Evolutionary conservation across 2,888 invertebrate species (phyloP).

Genomic region (Microctonus hyperodae): DNA sequence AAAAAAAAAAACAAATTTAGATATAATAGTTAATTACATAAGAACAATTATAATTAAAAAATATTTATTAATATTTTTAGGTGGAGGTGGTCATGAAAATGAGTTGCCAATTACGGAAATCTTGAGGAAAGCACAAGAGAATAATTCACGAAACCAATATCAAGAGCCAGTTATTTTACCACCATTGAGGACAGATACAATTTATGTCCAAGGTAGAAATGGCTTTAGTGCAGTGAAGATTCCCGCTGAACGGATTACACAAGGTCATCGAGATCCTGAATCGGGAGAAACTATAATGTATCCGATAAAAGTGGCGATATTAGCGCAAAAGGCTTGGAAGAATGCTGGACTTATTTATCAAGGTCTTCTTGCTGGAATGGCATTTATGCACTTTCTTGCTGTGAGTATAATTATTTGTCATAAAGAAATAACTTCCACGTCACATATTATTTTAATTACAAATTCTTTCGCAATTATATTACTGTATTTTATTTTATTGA

Average conservation of each 20-base stretch:
- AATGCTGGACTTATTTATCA: slow-evolving; percentile 54
- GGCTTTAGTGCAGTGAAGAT: slow-evolving; percentile 58
- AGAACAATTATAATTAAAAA: not conserved
- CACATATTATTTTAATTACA: not conserved
- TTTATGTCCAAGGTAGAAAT: slow-evolving; percentile 58
- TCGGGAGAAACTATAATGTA: slow-evolving; percentile 32
- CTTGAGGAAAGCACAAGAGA: slow-evolving; percentile 51
- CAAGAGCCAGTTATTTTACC: slow-evolving; percentile 51
- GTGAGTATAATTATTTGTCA: slow-evolving; percentile 41
- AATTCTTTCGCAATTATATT: not conserved
- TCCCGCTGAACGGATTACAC: slow-evolving; percentile 32
- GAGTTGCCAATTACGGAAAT: slow-evolving; percentile 59
- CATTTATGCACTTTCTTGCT: slow-evolving; percentile 56
- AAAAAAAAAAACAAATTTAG: slow-evolving; percentile 17
- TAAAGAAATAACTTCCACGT: slow-evolving; percentile 8
- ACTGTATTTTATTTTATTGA: not conserved
- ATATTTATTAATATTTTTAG: not conserved
- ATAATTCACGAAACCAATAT: slow-evolving; percentile 46
- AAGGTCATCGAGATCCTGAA: slow-evolving; percentile 23
- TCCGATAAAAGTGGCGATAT: slow-evolving; percentile 56
- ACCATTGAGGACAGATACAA: slow-evolving; percentile 54
- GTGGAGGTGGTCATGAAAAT: slow-evolving; percentile 18
- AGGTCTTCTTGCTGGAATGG: slow-evolving; percentile 59
- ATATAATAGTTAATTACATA: too few relatives aligned
- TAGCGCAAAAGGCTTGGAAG: slow-evolving; percentile 53